Evolutionary conservation across 2,888 invertebrate genomes (phyloP).

Genomic region (Pristionchus arcanus): DNA sequence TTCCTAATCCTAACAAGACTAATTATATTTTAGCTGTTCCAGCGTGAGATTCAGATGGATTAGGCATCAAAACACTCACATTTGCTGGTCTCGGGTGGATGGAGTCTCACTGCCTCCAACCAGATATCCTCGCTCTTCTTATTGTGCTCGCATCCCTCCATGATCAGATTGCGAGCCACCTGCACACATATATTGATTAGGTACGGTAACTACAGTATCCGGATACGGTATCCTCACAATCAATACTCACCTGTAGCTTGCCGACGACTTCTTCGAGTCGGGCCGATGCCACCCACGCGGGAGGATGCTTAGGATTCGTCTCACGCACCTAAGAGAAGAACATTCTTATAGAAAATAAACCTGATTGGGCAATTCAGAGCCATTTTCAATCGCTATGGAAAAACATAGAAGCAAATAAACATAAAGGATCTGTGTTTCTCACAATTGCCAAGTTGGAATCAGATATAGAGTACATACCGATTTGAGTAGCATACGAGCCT

Average conservation of each 20-base stretch:
- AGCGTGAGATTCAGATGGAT: no score
- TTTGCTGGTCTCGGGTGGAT: constrained; percentile 75
- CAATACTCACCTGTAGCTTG: constrained; percentile 68
- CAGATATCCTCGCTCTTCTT: constrained; percentile 97
- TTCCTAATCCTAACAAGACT: not conserved
- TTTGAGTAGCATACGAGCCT: constrained; percentile 91
- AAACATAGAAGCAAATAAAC: no score
- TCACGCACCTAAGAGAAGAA: constrained; percentile 82
- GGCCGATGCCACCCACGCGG: constrained; percentile 99
- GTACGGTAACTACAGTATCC: not conserved
- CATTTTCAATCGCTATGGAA: no score
- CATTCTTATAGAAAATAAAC: no score
- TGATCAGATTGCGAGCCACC: constrained; percentile 88
- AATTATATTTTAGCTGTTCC: no score
- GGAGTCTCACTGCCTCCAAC: constrained; percentile 95
- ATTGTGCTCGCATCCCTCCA: constrained; percentile 96
- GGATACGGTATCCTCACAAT: not conserved
- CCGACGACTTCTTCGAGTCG: constrained; percentile 92
- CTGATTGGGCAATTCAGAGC: no score
- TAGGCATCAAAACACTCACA: constrained; percentile 19
- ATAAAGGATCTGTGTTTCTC: no score
- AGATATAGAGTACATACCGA: constrained; percentile 84
- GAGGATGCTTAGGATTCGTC: constrained; percentile 99
- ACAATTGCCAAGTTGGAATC: no score
- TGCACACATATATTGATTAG: constrained; percentile 51